Conservation (phyloP, 2,797 vertebrate genomes). For the Sebastiscus tertius region DNA sequence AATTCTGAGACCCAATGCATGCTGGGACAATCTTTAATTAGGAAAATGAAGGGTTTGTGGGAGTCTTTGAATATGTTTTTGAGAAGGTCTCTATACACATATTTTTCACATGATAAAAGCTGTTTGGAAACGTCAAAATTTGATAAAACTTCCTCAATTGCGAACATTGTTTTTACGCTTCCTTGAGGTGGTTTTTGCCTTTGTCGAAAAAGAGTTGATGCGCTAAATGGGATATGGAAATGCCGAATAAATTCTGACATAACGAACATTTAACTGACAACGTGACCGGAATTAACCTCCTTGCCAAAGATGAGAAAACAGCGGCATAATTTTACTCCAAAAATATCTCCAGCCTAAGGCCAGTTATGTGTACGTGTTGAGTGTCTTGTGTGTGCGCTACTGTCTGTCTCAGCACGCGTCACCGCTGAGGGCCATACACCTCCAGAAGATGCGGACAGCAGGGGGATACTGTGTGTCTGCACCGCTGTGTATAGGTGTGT, state of each 20-base stretch:
- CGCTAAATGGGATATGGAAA: no score
- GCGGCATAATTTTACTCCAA: constrained; percentile 20
- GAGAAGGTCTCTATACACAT: neutral
- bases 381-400: neutral
- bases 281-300: neutral
- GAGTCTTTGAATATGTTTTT: no score
- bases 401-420: constrained; percentile 20
- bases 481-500: constrained; percentile 13
- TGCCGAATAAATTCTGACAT: no score
- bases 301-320: constrained; percentile 21
- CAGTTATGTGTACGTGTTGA: neutral
- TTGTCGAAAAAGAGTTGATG: no score
- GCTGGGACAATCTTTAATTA: neutral
- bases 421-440: neutral
- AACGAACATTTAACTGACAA: no score
- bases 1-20: neutral
- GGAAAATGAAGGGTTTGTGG: neutral
- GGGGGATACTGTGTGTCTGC: constrained; percentile 4
- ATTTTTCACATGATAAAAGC: no score
- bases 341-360: constrained; percentile 25
- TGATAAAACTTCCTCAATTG: no score
- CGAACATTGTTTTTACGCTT: no score
- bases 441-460: constrained; percentile 17
- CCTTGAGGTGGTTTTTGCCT: no score
- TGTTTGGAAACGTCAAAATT: no score